Conservation (phyloP, 2,888 invertebrate species). For the Lysandra coridon region DNA sequence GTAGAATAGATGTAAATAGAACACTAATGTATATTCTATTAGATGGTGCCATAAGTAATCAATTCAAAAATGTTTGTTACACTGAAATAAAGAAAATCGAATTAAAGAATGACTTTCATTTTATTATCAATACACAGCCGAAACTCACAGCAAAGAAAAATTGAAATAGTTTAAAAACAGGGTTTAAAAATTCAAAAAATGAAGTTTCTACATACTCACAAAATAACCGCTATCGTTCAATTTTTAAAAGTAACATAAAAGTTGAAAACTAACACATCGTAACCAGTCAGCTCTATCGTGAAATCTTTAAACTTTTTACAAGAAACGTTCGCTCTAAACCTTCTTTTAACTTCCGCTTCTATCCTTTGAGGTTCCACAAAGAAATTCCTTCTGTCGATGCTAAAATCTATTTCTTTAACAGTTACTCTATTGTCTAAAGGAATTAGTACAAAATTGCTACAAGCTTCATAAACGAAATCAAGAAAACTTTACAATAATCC, state of each 20-base stretch:
- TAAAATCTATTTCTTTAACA: conserved; percentile 50
- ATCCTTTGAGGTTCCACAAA: conserved; percentile 68
- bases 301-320: conserved; percentile 60
- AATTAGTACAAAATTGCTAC: not conserved
- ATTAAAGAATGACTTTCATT: conserved; percentile 39
- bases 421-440: not conserved
- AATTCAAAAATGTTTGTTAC: conserved; percentile 77
- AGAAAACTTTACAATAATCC: too few relatives aligned
- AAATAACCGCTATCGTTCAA: not conserved
- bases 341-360: conserved; percentile 64
- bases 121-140: not conserved
- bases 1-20: conserved; percentile 53
- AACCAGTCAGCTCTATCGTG: conserved; percentile 30
- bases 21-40: conserved; percentile 49
- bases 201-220: not conserved
- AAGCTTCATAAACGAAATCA: not conserved
- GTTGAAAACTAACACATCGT: conserved; percentile 49
- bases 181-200: too few relatives aligned
- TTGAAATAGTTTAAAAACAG: not conserved
- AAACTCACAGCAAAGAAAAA: not conserved
- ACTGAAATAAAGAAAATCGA: conserved; percentile 69
- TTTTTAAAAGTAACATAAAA: conserved; percentile 12
- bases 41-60: conserved; percentile 60
- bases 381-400: conserved; percentile 59
- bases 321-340: conserved; percentile 60